Base-by-base conservation (phyloP, 2,888 invertebrate genomes). In the Bombylius discolor region DNA sequence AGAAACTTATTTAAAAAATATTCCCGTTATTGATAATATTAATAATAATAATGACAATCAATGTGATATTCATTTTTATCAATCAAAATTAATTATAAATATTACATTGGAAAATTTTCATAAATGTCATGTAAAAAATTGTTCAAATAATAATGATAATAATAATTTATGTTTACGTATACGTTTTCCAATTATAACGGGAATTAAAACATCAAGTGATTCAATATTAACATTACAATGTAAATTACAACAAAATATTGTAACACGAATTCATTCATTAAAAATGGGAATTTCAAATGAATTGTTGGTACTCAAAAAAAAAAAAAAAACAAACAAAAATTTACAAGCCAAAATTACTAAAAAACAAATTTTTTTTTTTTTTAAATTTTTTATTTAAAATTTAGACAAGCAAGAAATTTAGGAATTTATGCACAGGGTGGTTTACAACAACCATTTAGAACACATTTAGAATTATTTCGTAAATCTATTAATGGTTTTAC, bases 191-290 rank as follows among this genome's bases (percentile, higher is more conserved):
- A 70, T 76, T 1, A 75, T 81, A 11, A 64, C 72, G 33, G 80
- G 79, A 6, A 67, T 81, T 58, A 75, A 74, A 64, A 70, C 81
- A 8, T 75, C 74, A 3, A 75, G 75, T 36, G 81, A 81, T 64
- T 66, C 71, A 1, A 70, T 77, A 47, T 65, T 81, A 31, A 79
- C 77, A 5, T 65, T 81, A 49, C 78, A 79, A 61, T 81, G 81
- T 63, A 76, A 75, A 57, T 72, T 76, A 0, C 80, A 80, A 62
- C 78, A 79, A 48, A 73, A 73, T 49, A 72, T 78, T 14, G 78
- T 75, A 2, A 72, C 77, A 11, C 79, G 78, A 62, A 77, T 76
- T 2, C 74, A 76, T 61, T 71, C 71, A 4, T 64, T 76, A 23
- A 73, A 75, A 67, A 66, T 70, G 68, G 68, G 70, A 49, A 70